These are phyloP conservation scores for Psittacula cyanocephala DNA, from an alignment of 2,113 vertebrate species.

Conservation along the genomic window DNA sequence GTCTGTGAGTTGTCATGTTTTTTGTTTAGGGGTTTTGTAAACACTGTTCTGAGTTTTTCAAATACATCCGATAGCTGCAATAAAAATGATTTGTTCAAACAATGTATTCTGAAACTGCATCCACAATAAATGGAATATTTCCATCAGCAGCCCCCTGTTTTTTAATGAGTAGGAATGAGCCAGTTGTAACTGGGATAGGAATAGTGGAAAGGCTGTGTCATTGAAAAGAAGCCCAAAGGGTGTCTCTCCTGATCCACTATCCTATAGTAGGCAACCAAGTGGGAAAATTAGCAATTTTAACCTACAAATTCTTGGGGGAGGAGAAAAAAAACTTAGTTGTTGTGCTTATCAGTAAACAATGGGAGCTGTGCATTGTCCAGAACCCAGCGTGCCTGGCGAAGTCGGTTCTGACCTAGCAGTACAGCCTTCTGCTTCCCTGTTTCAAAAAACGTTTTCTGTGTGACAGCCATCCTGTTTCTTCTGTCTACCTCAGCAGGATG, in stretches of 20 bases:
- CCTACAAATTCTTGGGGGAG: background rate
- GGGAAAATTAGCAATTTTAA: background rate
- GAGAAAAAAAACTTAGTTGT: background rate
- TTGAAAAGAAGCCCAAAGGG: background rate
- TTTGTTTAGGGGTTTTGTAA: conserved; percentile 63
- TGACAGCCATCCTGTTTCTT: background rate
- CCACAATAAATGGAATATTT: conserved; percentile 93
- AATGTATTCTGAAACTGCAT: conserved; percentile 87
- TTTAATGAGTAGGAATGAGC: background rate
- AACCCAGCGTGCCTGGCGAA: fast-evolving
- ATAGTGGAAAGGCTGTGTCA: fast-evolving
- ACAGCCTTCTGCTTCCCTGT: fast-evolving
- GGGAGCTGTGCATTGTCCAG: background rate
- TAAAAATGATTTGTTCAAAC: conserved; percentile 78
- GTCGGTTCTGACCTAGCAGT: background rate
- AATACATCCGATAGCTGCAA: conserved; percentile 79
- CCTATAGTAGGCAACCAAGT: background rate
- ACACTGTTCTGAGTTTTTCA: conserved; percentile 80
- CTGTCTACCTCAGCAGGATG: background rate
- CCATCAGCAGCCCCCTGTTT: conserved; percentile 47
- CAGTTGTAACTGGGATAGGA: background rate
- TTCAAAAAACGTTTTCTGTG: background rate
- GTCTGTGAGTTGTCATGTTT: conserved; percentile 76
- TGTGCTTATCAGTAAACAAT: fast-evolving
- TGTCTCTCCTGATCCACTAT: background rate